A percentile compares a stretch with the other conserved stretches of the same genome.
These are phyloP conservation scores for Apogon talboti DNA, from an alignment of 2,797 vertebrate genomes.

Conservation along the genomic window DNA sequence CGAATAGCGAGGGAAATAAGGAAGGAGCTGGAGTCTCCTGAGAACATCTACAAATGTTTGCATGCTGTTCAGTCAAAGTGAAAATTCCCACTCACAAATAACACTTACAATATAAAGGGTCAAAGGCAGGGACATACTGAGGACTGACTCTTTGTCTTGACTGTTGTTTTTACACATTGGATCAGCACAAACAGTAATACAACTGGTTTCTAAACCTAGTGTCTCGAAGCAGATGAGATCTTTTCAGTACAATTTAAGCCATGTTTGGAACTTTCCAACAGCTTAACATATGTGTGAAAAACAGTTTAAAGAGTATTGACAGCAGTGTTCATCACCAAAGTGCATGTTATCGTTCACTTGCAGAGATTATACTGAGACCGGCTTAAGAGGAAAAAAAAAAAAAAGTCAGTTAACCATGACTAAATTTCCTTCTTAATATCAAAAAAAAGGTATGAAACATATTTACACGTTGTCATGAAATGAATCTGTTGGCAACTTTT, in stretches of 20 bases:
- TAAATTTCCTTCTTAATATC: slow-evolving; percentile 22
- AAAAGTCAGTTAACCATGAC: slow-evolving; percentile 30
- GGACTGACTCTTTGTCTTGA: slow-evolving; percentile 13
- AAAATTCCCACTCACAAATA: slow-evolving; percentile 22
- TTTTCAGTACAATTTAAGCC: slow-evolving; percentile 37
- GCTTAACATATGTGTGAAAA: slow-evolving; percentile 50
- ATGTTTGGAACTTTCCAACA: slow-evolving; percentile 42
- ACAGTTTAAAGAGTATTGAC: slow-evolving; percentile 47
- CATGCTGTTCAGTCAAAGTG: slow-evolving; percentile 33
- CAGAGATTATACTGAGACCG: slow-evolving; percentile 38
- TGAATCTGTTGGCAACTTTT: slow-evolving; percentile 29
- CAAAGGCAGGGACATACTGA: slow-evolving; percentile 30
- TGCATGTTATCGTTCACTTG: slow-evolving; percentile 58
- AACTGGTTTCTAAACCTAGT: slow-evolving; percentile 49
- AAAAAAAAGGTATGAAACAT: slow-evolving; percentile 47
- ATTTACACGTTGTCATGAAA: slow-evolving; percentile 64
- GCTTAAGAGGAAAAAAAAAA: no score
- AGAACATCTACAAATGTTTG: slow-evolving; percentile 12
- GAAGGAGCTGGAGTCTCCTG: slow-evolving; percentile 26
- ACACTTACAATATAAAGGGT: slow-evolving; percentile 22
- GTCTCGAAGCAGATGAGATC: slow-evolving; percentile 32
- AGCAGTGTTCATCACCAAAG: slow-evolving; percentile 58
- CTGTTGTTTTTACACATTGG: slow-evolving; percentile 37
- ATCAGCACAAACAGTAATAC: slow-evolving; percentile 40
- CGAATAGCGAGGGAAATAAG: slow-evolving; percentile 41